These are phyloP conservation scores for Chelonus insularis DNA, from an alignment of 1,140 invertebrate genomes.

Conservation along the genomic window DNA sequence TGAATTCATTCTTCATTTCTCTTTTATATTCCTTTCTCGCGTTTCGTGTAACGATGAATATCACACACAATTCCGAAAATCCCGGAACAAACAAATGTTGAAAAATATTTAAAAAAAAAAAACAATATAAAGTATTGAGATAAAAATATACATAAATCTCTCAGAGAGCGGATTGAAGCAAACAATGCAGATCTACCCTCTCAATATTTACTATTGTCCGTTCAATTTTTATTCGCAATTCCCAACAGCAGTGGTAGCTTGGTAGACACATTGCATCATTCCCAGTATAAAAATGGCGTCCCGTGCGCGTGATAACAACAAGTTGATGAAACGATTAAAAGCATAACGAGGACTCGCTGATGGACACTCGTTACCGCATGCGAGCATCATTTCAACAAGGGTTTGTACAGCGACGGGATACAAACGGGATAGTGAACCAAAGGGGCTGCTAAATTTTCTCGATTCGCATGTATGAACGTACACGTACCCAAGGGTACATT, in stretches of 20 bases:
- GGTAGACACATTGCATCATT: not conserved
- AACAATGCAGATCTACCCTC: conserved; percentile 12
- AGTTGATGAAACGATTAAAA: conserved; percentile 52
- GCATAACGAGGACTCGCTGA: conserved; percentile 40
- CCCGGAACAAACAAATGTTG: not conserved
- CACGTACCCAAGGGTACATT: conserved; percentile 43
- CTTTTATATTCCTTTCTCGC: not conserved
- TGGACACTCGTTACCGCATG: conserved; percentile 21
- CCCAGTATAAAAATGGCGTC: conserved; percentile 31
- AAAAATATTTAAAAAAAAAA: not conserved
- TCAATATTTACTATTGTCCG: not conserved
- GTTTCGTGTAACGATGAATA: not conserved
- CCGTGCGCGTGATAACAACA: conserved; percentile 45
- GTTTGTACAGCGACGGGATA: not conserved
- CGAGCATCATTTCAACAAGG: conserved; percentile 15
- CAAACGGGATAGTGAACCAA: not conserved
- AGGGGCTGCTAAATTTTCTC: conserved; percentile 48
- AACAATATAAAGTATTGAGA: not conserved
- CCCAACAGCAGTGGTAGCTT: not conserved
- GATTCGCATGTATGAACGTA: conserved; percentile 52
- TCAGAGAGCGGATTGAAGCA: conserved; percentile 10
- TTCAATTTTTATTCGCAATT: conserved; percentile 20
- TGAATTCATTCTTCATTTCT: not conserved
- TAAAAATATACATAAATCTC: conserved; percentile 17
- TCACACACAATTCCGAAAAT: not conserved